Evolutionary conservation across 2,888 invertebrate genomes (phyloP).

Genomic region (Pristionchus arcanus): DNA sequence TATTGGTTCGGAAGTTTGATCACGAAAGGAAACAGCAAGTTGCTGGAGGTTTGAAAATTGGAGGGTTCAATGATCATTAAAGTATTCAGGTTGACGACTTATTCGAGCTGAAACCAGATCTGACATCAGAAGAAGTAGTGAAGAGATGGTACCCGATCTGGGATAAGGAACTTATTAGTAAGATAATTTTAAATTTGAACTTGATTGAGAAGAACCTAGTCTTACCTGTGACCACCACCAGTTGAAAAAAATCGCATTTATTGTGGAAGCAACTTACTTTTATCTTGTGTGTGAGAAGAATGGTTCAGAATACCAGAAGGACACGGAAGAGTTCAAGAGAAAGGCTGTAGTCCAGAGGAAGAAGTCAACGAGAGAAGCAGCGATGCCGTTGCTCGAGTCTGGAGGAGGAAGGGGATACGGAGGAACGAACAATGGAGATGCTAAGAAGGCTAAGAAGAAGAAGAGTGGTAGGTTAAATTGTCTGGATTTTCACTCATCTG

Average conservation of each 20-base stretch:
- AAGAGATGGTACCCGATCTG: slow-evolving; percentile 69
- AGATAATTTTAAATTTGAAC: neutral
- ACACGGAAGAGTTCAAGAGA: neutral
- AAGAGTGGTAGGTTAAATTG: neutral
- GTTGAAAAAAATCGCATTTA: no score
- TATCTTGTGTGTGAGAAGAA: no score
- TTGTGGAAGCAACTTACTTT: no score
- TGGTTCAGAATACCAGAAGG: slow-evolving; percentile 12
- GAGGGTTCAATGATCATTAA: neutral
- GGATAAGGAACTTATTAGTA: slow-evolving; percentile 62
- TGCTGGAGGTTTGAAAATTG: slow-evolving; percentile 61
- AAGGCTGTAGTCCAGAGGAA: neutral
- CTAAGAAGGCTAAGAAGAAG: neutral
- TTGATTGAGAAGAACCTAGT: no score
- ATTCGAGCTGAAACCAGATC: slow-evolving; percentile 69
- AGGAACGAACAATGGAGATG: slow-evolving; percentile 50
- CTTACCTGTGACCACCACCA: no score
- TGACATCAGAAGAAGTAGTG: slow-evolving; percentile 69
- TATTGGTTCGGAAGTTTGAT: slow-evolving; percentile 74
- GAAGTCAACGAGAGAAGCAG: slow-evolving; percentile 45
- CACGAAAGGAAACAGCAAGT: slow-evolving; percentile 66
- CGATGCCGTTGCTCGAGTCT: neutral
- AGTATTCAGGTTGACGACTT: slow-evolving; percentile 67
- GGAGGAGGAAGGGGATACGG: slow-evolving; percentile 30
- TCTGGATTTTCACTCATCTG: neutral